A percentile compares a stretch with the other conserved stretches of the same genome.
Conservation (phyloP, 1,140 invertebrate genomes). For the Trichonephila clavipes region DNA sequence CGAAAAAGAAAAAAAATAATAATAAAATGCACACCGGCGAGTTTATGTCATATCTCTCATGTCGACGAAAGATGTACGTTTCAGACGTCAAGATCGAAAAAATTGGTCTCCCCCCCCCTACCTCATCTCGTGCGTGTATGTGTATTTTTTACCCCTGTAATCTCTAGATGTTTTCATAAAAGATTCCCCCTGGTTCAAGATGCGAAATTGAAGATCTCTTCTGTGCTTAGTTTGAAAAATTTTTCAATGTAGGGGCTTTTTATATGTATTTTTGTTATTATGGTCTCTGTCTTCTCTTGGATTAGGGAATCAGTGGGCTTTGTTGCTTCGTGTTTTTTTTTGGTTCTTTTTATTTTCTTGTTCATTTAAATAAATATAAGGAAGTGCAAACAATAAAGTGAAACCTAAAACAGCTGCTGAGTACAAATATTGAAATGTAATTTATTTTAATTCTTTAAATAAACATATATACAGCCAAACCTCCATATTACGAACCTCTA, state of each 20-base stretch:
- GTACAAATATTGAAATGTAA: no score
- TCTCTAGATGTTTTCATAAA: conserved; percentile 30
- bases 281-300: neutral
- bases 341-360: neutral
- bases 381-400: neutral
- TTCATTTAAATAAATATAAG: neutral
- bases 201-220: conserved; percentile 31
- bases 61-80: conserved; percentile 42
- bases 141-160: conserved; percentile 1
- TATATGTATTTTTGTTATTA: neutral
- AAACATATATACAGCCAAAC: no score
- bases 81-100: conserved; percentile 36
- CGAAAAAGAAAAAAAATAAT: neutral
- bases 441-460: no score
- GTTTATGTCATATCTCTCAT: conserved; percentile 58
- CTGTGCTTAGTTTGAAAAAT: neutral
- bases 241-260: neutral
- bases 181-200: neutral
- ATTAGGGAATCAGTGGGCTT: neutral
- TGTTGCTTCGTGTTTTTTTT: neutral
- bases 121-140: no score
- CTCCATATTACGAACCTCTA: no score
- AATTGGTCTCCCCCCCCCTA: neutral
- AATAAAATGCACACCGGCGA: neutral
- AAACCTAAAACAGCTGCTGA: no score